Evolutionary conservation across 2,113 vertebrate species (phyloP).

Genomic region (Dipodomys ordii): DNA sequence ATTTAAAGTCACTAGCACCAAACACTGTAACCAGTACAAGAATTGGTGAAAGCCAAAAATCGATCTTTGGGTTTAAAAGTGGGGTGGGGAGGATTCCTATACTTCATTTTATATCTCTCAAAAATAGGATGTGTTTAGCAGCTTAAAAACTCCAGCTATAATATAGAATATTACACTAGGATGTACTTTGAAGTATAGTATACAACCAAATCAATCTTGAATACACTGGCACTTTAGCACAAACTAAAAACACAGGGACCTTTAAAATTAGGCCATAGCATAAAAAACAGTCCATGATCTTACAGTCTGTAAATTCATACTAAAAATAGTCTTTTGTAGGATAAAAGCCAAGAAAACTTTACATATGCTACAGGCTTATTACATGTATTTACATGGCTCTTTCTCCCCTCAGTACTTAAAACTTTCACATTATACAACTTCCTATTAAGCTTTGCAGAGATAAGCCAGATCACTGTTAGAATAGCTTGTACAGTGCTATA

Average conservation of each 20-base stretch:
- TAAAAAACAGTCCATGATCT: slow-evolving; percentile 86
- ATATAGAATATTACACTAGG: slow-evolving; percentile 78
- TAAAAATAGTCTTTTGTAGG: slow-evolving; percentile 96
- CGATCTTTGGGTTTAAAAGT: neutral
- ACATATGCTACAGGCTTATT: slow-evolving; percentile 98
- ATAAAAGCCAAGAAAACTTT: slow-evolving; percentile 92
- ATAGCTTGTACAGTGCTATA: neutral
- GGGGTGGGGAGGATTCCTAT: neutral
- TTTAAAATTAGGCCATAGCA: slow-evolving; percentile 87
- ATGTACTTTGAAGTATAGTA: slow-evolving; percentile 87
- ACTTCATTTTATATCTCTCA: slow-evolving; percentile 70
- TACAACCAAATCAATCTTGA: slow-evolving; percentile 86
- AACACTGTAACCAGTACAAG: neutral
- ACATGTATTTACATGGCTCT: slow-evolving; percentile 99
- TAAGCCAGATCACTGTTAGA: slow-evolving; percentile 40
- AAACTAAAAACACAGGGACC: slow-evolving; percentile 89
- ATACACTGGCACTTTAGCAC: slow-evolving; percentile 90
- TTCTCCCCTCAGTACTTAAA: slow-evolving; percentile 76
- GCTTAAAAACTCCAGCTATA: slow-evolving; percentile 70
- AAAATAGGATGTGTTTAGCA: slow-evolving; percentile 69
- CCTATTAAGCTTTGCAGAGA: slow-evolving; percentile 56
- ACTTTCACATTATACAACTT: slow-evolving; percentile 60
- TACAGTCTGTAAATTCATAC: slow-evolving; percentile 97
- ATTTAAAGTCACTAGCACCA: neutral
- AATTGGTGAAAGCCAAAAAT: slow-evolving; percentile 36